A percentile compares a stretch with the other conserved stretches of the same genome.
Evolutionary conservation across 2,888 invertebrate species (phyloP).

Genomic region (Nephrocerus scutellatus): DNA sequence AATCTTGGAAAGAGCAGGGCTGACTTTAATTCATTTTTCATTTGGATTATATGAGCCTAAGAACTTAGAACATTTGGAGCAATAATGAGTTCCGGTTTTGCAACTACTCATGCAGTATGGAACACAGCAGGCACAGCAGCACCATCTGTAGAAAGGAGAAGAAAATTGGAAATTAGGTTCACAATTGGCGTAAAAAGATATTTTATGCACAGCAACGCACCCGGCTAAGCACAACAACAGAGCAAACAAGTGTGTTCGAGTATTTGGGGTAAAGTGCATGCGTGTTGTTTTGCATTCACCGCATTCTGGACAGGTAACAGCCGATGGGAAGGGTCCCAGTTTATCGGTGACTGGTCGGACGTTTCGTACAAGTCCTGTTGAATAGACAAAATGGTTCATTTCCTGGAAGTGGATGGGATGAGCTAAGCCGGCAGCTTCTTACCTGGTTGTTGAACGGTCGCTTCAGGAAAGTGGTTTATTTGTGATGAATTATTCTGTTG

Average conservation of each 20-base stretch:
- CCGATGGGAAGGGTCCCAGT: constrained; percentile 40
- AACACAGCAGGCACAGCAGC: constrained; percentile 43
- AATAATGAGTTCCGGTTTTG: constrained; percentile 44
- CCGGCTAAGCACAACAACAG: constrained; percentile 38
- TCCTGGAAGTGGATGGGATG: no score
- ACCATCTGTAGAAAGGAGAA: constrained; percentile 31
- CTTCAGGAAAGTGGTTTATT: no score
- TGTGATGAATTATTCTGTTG: constrained; percentile 1
- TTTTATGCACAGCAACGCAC: constrained; percentile 23
- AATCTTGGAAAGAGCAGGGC: no score
- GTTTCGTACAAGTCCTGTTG: no score
- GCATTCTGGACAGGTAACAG: constrained; percentile 38
- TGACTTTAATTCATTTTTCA: no score
- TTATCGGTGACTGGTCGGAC: constrained; percentile 24
- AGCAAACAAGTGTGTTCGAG: constrained; percentile 39
- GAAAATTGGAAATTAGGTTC: constrained; percentile 1
- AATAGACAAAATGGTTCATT: no score
- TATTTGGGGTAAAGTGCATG: constrained; percentile 40
- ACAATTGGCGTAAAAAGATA: constrained; percentile 1
- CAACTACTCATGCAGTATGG: constrained; percentile 46
- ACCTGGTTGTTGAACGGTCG: no score
- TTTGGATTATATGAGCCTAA: constrained; percentile 36
- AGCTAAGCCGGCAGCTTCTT: no score
- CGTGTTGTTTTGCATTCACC: constrained; percentile 37
- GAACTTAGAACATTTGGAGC: constrained; percentile 41